Evolutionary conservation across 1,140 invertebrate species (phyloP).

Genomic region (Drosophila bocki): DNA sequence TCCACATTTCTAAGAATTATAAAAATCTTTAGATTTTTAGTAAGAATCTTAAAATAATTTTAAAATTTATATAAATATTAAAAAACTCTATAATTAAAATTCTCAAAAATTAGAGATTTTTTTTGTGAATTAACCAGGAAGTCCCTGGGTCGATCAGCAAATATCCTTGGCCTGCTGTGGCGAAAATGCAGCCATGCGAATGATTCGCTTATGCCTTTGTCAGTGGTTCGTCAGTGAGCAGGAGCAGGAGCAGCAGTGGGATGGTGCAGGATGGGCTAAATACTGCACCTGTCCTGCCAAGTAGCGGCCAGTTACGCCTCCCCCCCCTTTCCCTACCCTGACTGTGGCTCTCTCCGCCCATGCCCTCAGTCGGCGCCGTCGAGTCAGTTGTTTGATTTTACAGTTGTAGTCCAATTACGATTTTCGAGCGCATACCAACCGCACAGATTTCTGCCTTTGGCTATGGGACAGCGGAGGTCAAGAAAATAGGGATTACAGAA

Average conservation of each 20-base stretch:
- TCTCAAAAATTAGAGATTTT: background rate
- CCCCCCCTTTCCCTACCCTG: background rate
- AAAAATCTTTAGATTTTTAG: background rate
- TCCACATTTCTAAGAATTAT: too few species aligned
- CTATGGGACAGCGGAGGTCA: constrained; percentile 19
- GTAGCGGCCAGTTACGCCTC: constrained; percentile 17
- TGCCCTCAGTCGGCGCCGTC: constrained; percentile 32
- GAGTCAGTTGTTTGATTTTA: constrained; percentile 82
- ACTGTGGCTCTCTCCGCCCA: background rate
- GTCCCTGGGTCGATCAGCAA: constrained; percentile 26
- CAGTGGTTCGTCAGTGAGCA: constrained; percentile 71
- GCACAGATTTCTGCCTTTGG: constrained; percentile 77
- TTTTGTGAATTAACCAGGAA: constrained; percentile 6
- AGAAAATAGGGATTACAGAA: background rate
- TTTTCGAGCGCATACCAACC: constrained; percentile 80
- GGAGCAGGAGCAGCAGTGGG: constrained; percentile 12
- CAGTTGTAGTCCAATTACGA: constrained; percentile 83
- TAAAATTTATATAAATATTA: background rate
- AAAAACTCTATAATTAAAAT: background rate
- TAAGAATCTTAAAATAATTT: background rate
- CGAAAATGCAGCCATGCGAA: constrained; percentile 78
- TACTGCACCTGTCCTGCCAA: constrained; percentile 40
- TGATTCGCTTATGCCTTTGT: constrained; percentile 85
- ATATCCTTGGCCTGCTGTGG: constrained; percentile 25
- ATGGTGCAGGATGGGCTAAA: constrained; percentile 6